Base-by-base conservation (phyloP, 2,113 vertebrate species). In the Mungos mungo region DNA sequence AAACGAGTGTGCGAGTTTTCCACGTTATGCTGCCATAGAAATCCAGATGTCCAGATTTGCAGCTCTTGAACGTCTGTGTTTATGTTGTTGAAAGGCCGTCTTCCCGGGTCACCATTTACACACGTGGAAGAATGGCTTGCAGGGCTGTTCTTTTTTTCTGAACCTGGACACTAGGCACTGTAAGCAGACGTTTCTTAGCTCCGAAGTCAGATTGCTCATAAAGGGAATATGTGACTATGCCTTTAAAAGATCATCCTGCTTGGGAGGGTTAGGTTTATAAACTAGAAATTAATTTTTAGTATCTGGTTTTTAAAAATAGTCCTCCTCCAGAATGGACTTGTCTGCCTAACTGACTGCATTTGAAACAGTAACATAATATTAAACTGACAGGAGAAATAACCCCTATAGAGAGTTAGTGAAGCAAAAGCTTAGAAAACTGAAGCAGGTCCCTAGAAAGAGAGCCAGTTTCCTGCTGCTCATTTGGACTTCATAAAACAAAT, bases 241-340 rank as follows among this genome's bases (percentile, higher is more conserved):
- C 74, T 96, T 74, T 87, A 38, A 91, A 90, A 93, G 29, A 41
- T 63, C n/a, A 65, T 29, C 7, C 1, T 23, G 41, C 50, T 50
- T 29, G 50, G 83, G 25, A 27, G 33, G 23, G 72, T 69, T 66
- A 54, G 35, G 50, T 81, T 89, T 96, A n/a, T 65, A 93, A 95
- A 85, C 38, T 87, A 41, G 79, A 77, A 71, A 87, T 96, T 88
- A 85, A 85, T 72, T 54, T 92, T 88, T 63, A 87, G 33, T 77
- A 41, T 85, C 80, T 77, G 19, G 9, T 88, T 66, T 93, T 68
- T 52, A 38, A 89, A 81, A 83, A 47, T 35, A 72, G 35, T 60
- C 57, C 84, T 91, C 63, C 25, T 83, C 2, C 35, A 60, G 82
- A 82, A 66, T 14, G 57, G 25, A 66, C 18, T 11, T 66, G 35